Percentiles rank a stretch among this genome's conserved stretches.
Evolutionary conservation across 2,113 vertebrate genomes (phyloP).

Genomic region (Propithecus coquereli): DNA sequence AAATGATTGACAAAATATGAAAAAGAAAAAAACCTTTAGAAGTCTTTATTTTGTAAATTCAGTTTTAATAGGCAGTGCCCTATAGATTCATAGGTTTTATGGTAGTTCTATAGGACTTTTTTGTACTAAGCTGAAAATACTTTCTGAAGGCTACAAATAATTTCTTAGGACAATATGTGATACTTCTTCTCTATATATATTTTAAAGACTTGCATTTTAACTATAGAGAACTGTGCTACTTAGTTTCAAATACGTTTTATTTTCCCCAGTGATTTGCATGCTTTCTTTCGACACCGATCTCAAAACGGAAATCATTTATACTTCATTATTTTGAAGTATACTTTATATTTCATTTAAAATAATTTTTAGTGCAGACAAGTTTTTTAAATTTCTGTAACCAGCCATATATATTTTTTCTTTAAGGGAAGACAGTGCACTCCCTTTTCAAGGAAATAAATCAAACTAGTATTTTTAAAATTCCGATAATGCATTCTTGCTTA

Average conservation of each 20-base stretch:
- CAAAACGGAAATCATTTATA: background rate
- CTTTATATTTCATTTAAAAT: background rate
- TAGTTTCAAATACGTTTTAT: conserved; percentile 10
- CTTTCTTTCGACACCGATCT: background rate
- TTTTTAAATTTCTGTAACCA: background rate
- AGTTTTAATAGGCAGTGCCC: background rate
- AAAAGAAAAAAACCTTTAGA: background rate
- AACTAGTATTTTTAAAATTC: background rate
- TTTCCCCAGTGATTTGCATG: background rate
- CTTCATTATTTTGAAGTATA: too few relatives aligned
- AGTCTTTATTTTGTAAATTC: background rate
- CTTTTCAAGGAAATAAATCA: background rate
- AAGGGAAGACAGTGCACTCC: background rate
- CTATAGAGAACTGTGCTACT: background rate
- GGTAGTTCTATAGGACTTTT: background rate
- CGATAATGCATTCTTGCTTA: background rate
- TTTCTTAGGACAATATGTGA: conserved; percentile 10
- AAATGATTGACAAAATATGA: background rate
- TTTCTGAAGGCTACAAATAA: conserved; percentile 51
- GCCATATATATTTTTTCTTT: background rate
- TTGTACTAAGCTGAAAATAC: background rate
- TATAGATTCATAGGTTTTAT: background rate
- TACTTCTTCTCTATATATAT: conserved; percentile 18
- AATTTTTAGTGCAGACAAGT: background rate
- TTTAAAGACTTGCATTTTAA: conserved; percentile 13